Evolutionary conservation across 2,113 vertebrate genomes (phyloP).

Genomic region (Parus major): DNA sequence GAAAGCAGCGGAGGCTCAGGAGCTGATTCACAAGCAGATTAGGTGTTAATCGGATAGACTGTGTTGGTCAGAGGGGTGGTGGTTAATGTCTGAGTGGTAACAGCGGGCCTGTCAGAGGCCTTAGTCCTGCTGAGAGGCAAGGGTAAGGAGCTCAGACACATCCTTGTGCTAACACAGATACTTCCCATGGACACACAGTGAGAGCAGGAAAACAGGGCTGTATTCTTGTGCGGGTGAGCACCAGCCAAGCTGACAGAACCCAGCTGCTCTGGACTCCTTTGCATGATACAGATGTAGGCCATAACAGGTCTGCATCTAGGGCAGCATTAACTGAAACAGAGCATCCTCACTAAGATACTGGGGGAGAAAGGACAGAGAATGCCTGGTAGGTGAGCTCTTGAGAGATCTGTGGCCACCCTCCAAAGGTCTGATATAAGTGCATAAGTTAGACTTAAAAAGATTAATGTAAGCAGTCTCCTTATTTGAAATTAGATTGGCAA

Average conservation of each 20-base stretch:
- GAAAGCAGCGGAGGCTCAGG: neutral
- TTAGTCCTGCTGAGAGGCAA: neutral
- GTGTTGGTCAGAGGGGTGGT: neutral
- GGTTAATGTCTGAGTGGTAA: neutral
- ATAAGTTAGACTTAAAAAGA: neutral
- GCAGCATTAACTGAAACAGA: neutral
- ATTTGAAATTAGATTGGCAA: neutral
- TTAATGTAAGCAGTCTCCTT: neutral
- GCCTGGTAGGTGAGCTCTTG: neutral
- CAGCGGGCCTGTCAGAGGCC: neutral
- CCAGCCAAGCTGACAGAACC: neutral
- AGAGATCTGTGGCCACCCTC: neutral
- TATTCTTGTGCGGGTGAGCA: fast-evolving
- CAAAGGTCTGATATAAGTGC: neutral
- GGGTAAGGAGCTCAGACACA: neutral
- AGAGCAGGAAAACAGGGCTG: neutral
- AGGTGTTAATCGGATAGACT: neutral
- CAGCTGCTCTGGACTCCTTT: neutral
- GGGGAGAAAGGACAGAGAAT: neutral
- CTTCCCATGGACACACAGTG: neutral
- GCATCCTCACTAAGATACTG: neutral
- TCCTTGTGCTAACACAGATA: neutral
- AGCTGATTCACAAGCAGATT: neutral
- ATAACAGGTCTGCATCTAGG: neutral
- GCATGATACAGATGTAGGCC: fast-evolving